phyloP scores from a whole-genome alignment of 2,113 vertebrate species.

The Cervus canadensis region DNA sequence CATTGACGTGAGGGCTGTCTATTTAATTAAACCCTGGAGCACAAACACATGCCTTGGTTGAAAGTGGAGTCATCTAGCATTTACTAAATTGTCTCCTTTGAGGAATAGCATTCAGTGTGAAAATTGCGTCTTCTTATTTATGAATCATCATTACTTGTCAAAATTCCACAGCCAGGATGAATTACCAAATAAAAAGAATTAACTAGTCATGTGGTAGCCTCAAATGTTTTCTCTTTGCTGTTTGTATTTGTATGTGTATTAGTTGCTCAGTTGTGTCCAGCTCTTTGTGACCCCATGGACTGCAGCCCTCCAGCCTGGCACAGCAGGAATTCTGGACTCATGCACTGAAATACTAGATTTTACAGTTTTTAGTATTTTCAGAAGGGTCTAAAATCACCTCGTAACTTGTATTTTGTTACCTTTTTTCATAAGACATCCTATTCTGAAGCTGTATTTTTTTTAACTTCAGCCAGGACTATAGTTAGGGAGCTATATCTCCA shows the following conservation, averaged over 20 bases:
- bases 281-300: background rate
- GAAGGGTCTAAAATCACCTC: background rate
- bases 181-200: background rate
- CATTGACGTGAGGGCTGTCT: background rate
- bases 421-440: background rate
- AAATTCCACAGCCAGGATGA: background rate
- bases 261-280: background rate
- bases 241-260: background rate
- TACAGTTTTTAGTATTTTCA: background rate
- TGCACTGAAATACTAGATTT: background rate
- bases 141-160: background rate
- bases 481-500: background rate
- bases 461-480: background rate
- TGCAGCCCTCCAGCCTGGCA: background rate
- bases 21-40: background rate
- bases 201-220: background rate
- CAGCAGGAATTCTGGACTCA: background rate
- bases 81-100: background rate
- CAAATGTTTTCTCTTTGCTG: background rate
- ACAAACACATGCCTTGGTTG: background rate
- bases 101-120: background rate
- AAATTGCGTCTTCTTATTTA: background rate
- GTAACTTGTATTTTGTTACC: background rate
- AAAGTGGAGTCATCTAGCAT: background rate
- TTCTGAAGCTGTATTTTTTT: background rate